Conservation (phyloP, 2,888 invertebrate species). For the Drosophila nigricruria region DNA sequence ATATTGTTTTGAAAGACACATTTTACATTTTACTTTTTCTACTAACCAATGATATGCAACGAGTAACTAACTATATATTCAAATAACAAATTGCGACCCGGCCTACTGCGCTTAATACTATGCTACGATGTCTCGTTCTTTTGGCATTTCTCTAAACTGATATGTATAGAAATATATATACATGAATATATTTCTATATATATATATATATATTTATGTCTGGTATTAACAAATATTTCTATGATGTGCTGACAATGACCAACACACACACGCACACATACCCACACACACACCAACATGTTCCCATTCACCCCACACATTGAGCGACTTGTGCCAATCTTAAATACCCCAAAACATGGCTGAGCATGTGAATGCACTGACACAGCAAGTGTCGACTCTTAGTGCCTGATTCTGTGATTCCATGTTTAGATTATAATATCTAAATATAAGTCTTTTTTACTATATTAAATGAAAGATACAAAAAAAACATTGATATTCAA, state of each 20-base stretch:
- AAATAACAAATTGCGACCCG: slow-evolving; percentile 14
- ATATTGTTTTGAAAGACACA: slow-evolving; percentile 33
- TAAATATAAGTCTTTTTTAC: not conserved
- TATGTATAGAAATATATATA: slow-evolving; percentile 12
- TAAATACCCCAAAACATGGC: slow-evolving; percentile 13
- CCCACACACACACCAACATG: slow-evolving; percentile 11
- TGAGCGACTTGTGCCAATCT: slow-evolving; percentile 3
- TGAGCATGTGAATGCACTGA: slow-evolving; percentile 24
- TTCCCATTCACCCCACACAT: slow-evolving; percentile 10
- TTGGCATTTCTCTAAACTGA: slow-evolving; percentile 35
- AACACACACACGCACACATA: slow-evolving; percentile 18
- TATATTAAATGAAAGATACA: not conserved
- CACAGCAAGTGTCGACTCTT: not conserved
- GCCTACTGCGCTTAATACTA: slow-evolving; percentile 39
- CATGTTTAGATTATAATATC: not conserved
- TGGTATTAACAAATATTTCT: slow-evolving; percentile 63
- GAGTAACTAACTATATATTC: slow-evolving; percentile 9
- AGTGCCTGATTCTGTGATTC: slow-evolving; percentile 2
- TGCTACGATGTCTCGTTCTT: slow-evolving; percentile 55
- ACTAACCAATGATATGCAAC: slow-evolving; percentile 38
- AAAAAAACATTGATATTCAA: not conserved
- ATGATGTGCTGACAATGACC: slow-evolving; percentile 66
- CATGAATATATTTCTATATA: slow-evolving; percentile 1
- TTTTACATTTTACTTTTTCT: slow-evolving; percentile 30
- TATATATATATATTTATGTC: slow-evolving; percentile 34